Evolutionary conservation across 2,888 invertebrate species (phyloP).

Genomic region (Amphimallon solstitiale): DNA sequence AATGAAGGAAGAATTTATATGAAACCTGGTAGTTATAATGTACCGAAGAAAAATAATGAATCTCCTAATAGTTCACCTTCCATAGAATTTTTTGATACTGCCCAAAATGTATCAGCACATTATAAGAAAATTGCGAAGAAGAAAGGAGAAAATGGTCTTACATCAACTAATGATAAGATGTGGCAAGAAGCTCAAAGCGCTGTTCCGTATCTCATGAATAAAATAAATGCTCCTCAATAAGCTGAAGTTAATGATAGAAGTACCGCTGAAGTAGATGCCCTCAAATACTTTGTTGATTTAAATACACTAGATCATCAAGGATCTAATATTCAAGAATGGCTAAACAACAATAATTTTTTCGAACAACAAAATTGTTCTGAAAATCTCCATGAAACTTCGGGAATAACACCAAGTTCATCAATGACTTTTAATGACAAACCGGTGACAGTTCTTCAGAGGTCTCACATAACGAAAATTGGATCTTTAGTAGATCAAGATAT

Average conservation of each 20-base stretch:
- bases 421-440: conserved; percentile 22
- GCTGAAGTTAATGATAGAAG: conserved; percentile 8
- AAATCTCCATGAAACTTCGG: background rate
- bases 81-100: conserved; percentile 60
- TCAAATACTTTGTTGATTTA: conserved; percentile 40
- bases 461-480: conserved; percentile 21
- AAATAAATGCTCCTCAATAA: conserved; percentile 38
- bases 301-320: conserved; percentile 41
- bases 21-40: conserved; percentile 78
- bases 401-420: conserved; percentile 12
- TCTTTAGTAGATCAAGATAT: conserved; percentile 21
- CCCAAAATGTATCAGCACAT: conserved; percentile 55
- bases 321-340: conserved; percentile 44
- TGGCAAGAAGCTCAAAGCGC: conserved; percentile 56
- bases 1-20: conserved; percentile 66
- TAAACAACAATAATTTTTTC: conserved; percentile 43
- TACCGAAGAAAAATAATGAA: conserved; percentile 69
- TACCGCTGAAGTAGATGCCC: conserved; percentile 35
- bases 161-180: conserved; percentile 52
- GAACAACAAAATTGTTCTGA: conserved; percentile 32
- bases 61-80: conserved; percentile 45
- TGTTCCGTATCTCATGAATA: conserved; percentile 40
- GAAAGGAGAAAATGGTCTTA: conserved; percentile 34
- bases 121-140: conserved; percentile 43
- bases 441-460: conserved; percentile 37